phyloP scores from a whole-genome alignment of 2,888 invertebrate species.

The Troides helena region DNA sequence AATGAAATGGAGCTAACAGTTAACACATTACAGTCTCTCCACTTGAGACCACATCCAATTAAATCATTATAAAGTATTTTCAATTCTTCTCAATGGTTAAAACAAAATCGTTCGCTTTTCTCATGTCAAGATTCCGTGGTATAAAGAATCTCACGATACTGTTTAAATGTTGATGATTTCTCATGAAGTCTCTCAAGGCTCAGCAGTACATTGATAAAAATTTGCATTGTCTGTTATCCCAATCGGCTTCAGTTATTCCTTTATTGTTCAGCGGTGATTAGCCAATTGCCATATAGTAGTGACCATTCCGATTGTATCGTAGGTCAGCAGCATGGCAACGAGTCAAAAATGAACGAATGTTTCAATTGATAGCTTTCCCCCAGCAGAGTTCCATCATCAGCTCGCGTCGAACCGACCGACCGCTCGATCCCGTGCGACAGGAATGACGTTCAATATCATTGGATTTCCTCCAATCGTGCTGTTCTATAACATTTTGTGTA shows the following conservation, averaged over 20 bases:
- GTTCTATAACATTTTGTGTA: slow-evolving; percentile 79
- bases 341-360: slow-evolving; percentile 41
- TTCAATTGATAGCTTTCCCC: slow-evolving; percentile 45
- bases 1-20: slow-evolving; percentile 48
- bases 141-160: neutral
- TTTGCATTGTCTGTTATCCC: neutral
- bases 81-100: slow-evolving; percentile 8
- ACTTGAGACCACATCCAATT: slow-evolving; percentile 8
- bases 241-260: neutral
- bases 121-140: slow-evolving; percentile 6
- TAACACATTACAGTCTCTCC: slow-evolving; percentile 11
- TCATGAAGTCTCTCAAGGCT: slow-evolving; percentile 5
- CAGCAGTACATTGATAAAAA: neutral
- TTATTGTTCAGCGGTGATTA: neutral
- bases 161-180: neutral
- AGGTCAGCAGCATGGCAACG: slow-evolving; percentile 7
- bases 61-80: slow-evolving; percentile 16
- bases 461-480: slow-evolving; percentile 78
- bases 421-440: slow-evolving; percentile 54
- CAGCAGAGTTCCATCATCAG: slow-evolving; percentile 48
- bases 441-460: slow-evolving; percentile 71
- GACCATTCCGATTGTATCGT: slow-evolving; percentile 4
- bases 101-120: slow-evolving; percentile 16
- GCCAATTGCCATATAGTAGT: slow-evolving; percentile 4
- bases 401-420: slow-evolving; percentile 57